These are phyloP conservation scores for Indri indri DNA, from an alignment of 2,113 vertebrate genomes.

Conservation along the genomic window DNA sequence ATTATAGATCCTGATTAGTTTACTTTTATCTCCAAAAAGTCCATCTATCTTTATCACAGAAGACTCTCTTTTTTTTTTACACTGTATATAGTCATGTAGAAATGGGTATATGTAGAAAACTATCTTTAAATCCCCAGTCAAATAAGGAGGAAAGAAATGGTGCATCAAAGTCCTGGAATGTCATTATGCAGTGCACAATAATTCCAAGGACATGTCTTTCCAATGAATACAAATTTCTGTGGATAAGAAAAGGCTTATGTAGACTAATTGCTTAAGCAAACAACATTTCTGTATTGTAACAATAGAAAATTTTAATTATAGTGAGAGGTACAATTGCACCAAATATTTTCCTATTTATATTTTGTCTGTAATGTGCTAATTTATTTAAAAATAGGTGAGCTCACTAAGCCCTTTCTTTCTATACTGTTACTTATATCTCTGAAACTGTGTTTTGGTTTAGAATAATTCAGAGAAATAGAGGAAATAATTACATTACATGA, in stretches of 20 bases:
- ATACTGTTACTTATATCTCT: not conserved
- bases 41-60: constrained; percentile 31
- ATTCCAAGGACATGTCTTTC: constrained; percentile 60
- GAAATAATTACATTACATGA: not conserved
- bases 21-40: constrained; percentile 41
- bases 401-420: not conserved
- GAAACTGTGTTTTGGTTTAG: not conserved
- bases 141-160: constrained; percentile 46
- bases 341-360: constrained; percentile 34
- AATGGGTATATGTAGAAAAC: constrained; percentile 31
- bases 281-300: not conserved
- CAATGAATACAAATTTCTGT: constrained; percentile 51
- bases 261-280: constrained; percentile 63
- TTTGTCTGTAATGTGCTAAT: not conserved
- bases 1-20: constrained; percentile 50
- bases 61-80: not conserved
- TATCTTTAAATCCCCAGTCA: constrained; percentile 49
- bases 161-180: not conserved
- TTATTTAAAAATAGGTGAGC: constrained; percentile 2
- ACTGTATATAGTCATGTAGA: constrained; percentile 30
- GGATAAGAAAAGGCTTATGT: constrained; percentile 49
- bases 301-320: constrained; percentile 45
- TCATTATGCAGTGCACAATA: constrained; percentile 38
- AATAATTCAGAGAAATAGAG: not conserved
- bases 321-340: not conserved